Evolutionary conservation across 2,888 invertebrate species (phyloP).

Genomic region (Keiferia lycopersicella): DNA sequence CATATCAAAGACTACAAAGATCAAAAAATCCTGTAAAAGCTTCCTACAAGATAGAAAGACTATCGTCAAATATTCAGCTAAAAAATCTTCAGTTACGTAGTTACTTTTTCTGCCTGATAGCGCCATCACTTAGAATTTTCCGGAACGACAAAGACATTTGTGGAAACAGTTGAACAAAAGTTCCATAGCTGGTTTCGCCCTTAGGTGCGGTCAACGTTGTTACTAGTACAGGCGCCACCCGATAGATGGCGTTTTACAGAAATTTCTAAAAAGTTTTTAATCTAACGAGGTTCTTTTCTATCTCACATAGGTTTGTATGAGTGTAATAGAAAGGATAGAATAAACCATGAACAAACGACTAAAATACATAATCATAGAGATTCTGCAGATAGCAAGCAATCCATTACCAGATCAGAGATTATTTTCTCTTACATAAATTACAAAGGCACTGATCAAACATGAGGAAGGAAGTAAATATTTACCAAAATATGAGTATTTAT

Average conservation of each 20-base stretch:
- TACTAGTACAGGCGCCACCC: neutral
- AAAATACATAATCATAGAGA: no score
- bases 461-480: no score
- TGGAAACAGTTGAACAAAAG: neutral
- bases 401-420: no score
- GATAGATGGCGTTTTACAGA: neutral
- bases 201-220: neutral
- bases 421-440: no score
- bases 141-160: neutral
- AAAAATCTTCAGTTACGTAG: neutral
- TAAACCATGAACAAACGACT: no score
- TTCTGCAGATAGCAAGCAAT: no score
- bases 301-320: no score
- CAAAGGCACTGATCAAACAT: no score
- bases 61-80: neutral
- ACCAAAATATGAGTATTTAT: no score
- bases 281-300: neutral
- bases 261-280: neutral
- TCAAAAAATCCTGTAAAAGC: conserved; percentile 2
- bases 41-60: neutral
- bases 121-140: neutral
- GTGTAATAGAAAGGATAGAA: no score
- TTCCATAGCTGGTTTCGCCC: neutral
- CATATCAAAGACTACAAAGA: neutral
- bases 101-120: neutral